Evolutionary conservation across 2,113 vertebrate species (phyloP), one percentile per base, ranked within the genome.

Genomic region (Nycticorax nycticorax): DNA sequence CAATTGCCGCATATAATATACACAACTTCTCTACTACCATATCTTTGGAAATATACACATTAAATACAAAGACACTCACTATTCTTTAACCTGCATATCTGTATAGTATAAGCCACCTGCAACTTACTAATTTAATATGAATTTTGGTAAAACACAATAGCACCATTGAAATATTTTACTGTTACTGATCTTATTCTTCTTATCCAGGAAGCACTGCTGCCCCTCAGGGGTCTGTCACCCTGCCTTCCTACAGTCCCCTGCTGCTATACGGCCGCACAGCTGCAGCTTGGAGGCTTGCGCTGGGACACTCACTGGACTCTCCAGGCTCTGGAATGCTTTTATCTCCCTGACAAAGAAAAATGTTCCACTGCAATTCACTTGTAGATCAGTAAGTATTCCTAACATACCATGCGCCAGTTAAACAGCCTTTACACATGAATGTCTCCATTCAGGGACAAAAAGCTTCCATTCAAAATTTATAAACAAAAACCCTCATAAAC

Each of bases 341-440:
- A 97, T 97, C 96, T 96, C 43, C 92, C 81, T 93, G 94, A 97
- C 97, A 98, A 98, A 98, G 96, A 96, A 97, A 98, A 98, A 96
- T 50, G 88, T 97, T 98, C 95, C 92, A 93, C 84, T 94, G 88
- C 95, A 97, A 97, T 97, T 97, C 96, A 97, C 95, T 95, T 93
- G 94, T 74, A 93, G 91, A 96, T 92, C 95, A 97, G 78, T 67
- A 95, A 91, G 96, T 97, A 94, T 93, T 98, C 97, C 93, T 94
- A 96, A 92, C 94, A 97, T 93, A 94, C 92, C 77, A 93, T 75
- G 75, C 1, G 0, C 87, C 87, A 74, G 82, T 95, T 88, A 96
- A 90, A 95, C 57, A 80, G 87, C 76, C 93, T 92, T 97, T 88
- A 92, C 89, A 97, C 96, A 95, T 95, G 89, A 97, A 96, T 86